These are phyloP conservation scores for Hafferia zeledoni DNA, from an alignment of 2,797 vertebrate genomes.

Conservation along the genomic window DNA sequence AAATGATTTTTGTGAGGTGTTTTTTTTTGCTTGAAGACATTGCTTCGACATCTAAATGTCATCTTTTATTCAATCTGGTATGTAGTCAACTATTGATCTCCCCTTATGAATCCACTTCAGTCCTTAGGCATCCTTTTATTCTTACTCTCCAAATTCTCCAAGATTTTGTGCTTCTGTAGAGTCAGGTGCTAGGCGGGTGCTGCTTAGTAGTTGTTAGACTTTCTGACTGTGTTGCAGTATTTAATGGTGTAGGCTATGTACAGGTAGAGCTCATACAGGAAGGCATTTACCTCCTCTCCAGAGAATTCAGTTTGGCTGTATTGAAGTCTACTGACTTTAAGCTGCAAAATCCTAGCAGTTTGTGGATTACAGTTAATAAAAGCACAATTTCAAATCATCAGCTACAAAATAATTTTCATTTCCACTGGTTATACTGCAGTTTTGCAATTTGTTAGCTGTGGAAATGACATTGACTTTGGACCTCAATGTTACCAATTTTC, in stretches of 20 bases:
- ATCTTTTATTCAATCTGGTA: neutral
- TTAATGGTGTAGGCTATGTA: neutral
- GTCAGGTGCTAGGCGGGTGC: neutral
- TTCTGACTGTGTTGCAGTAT: neutral
- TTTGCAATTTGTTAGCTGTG: neutral
- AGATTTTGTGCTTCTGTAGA: neutral
- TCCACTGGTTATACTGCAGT: neutral
- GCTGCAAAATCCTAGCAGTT: neutral
- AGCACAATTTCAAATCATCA: neutral
- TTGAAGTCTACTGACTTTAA: neutral
- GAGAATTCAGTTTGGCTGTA: neutral
- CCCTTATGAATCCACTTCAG: neutral
- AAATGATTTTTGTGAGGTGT: neutral
- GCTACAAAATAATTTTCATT: neutral
- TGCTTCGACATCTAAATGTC: neutral
- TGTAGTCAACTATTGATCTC: neutral
- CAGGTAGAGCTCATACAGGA: neutral
- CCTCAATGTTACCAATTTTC: neutral
- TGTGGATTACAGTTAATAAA: neutral
- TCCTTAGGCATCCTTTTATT: neutral
- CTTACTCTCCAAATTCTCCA: neutral
- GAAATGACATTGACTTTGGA: neutral
- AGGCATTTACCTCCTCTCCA: neutral
- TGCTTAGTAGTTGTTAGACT: neutral
- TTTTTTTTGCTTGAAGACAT: neutral